Evolutionary conservation across 2,113 vertebrate genomes (phyloP), one percentile per base, ranked within the genome.

Genomic region (Alexandromys fortis): DNA sequence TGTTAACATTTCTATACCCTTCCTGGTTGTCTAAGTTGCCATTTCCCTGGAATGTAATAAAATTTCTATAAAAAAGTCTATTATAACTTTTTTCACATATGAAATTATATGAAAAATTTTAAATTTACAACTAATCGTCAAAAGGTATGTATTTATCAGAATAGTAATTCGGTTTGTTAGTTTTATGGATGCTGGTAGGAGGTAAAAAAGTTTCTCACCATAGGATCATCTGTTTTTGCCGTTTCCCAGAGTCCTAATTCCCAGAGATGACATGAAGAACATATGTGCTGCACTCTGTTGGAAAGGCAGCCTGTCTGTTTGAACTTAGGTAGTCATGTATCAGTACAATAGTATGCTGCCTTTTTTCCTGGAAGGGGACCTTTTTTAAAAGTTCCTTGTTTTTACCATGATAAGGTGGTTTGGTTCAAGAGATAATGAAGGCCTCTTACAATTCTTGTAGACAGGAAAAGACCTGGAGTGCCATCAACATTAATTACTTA

Each of bases 371-470:
- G 33, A 89, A 94, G 82, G 68, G 94, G 47, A 86, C 49, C 73
- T 75, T 79, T 96, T 94, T 68, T 67, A 87, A 79, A 79, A 77
- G 75, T 86, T 81, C 52, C 73, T 94, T 89, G 65, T 42, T 92
- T 35, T 49, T 91, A 90, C 45, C n/a, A 95, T 90, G 86, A 92
- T 86, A 93, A 95, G 28, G 79, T 91, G 38, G 47, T 83, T 96
- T 63, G 28, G 85, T 79, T 75, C 58, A 94, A 79, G 91, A 82
- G 26, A 73, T 55, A 86, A 2, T 88, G 24, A 70, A 2, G 90
- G 19, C 58, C 10, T 76, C 67, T 95, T 81, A 49, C 2, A 73
- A 42, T 47, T 86, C 26, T 24, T 85, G 67, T 21, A 92, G 52
- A 95, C 95, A 33, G 88, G 67, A 79, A 72, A 42, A 92, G 52